Base-by-base conservation (phyloP, 2,113 vertebrate species). In the Albula glossodonta region DNA sequence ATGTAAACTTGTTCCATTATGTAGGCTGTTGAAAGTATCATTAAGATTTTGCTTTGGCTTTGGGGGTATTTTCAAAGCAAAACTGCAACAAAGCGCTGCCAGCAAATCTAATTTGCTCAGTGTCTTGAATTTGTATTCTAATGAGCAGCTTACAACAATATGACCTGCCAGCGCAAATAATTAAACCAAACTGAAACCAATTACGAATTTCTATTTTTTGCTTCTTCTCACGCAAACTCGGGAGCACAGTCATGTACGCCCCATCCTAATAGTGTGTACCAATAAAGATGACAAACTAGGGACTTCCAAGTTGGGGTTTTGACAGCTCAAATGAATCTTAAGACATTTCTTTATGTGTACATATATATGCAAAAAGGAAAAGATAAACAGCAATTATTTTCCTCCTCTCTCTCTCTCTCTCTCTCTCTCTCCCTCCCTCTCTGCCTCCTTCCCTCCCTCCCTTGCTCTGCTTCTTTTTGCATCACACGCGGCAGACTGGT, bases 131-230 rank as follows among this genome's bases (percentile, higher is more conserved):
- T 90, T 92, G 93, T 94, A 93, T 93, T 93, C 93, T 95, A 95
- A 96, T 95, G 94, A 96, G 93, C 87, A 90, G 87, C 92, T 94
- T 94, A 96, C 93, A 96, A 95, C 94, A 96, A 95, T 92, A 93
- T 88, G 90, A 94, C 92, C 94, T 95, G 93, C 93, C 94, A 95
- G 94, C 90, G 91, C 93, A 96, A 96, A 96, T 94, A 95, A 96
- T 95, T 94, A 95, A 94, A 93, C 93, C 92, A 93, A 95, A 95
- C 89, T 94, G 92, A 93, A 96, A 95, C 93, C 94, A 96, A 94
- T 95, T 95, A 94, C 93, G 93, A 93, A 91, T 90, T 92, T 91
- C 88, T 89, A 78, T 89, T 84, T 74, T 93, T 92, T 93, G 92
- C 93, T 86, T 41, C 87, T 66, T 19, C 4, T 91, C 3, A 84